Conservation (phyloP, 2,797 vertebrate species). For the Pipistrellus pygmaeus region DNA sequence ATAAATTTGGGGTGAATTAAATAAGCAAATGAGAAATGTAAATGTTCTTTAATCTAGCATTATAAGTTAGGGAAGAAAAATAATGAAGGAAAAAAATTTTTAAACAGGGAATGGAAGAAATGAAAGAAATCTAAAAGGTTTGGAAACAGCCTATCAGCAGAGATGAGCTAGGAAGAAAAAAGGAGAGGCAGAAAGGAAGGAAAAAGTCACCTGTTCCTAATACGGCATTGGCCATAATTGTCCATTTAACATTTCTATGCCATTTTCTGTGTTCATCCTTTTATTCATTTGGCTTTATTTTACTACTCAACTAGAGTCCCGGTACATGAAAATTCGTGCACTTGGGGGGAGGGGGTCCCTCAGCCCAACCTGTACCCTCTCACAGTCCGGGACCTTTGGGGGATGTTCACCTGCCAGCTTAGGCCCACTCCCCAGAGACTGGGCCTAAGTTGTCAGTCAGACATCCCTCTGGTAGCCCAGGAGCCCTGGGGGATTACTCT, state of each 20-base stretch:
- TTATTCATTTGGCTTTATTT: neutral
- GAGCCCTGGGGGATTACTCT: no score
- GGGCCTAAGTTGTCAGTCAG: no score
- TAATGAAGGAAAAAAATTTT: neutral
- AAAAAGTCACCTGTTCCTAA: neutral
- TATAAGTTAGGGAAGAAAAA: neutral
- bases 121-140: neutral
- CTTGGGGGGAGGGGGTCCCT: no score
- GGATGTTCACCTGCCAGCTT: no score
- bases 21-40: constrained; percentile 43
- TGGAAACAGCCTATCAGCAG: no score
- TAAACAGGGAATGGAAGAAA: constrained; percentile 13
- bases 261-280: neutral
- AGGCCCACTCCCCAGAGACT: no score
- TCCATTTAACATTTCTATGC: neutral
- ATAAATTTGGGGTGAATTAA: constrained; percentile 46
- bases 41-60: constrained; percentile 24
- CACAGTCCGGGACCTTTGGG: no score
- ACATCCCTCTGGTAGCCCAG: no score
- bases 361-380: no score
- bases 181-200: neutral
- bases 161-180: constrained; percentile 21
- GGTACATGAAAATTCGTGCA: no score
- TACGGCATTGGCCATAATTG: neutral
- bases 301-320: neutral